phyloP scores from a whole-genome alignment of 2,888 invertebrate species.

The Chirona hameri region DNA sequence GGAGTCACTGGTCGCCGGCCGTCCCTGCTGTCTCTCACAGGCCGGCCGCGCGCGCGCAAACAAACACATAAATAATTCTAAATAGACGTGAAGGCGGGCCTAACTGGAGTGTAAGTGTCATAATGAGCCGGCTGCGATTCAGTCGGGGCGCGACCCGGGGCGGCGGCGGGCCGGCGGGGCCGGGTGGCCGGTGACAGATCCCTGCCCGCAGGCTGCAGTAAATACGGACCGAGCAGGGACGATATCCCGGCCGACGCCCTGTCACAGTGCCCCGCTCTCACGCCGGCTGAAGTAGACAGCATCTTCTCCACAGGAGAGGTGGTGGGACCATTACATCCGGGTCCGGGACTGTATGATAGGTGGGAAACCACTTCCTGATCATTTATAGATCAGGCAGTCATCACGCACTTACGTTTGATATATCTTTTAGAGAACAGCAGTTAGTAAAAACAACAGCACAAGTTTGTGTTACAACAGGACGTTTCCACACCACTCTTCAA shows the following conservation, averaged over 20 bases:
- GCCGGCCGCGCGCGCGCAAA: background rate
- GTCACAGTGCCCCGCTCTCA: background rate
- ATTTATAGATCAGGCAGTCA: too few relatives aligned
- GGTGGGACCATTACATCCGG: too few relatives aligned
- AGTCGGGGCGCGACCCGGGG: background rate
- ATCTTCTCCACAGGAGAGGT: too few relatives aligned
- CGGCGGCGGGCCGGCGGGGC: too few relatives aligned
- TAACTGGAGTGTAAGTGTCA: conserved; percentile 14
- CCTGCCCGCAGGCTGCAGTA: background rate
- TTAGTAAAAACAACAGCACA: too few relatives aligned
- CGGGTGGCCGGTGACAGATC: background rate
- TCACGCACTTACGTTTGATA: too few relatives aligned
- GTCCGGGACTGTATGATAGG: too few relatives aligned
- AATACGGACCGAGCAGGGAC: background rate
- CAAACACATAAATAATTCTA: conserved; percentile 27
- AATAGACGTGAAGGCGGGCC: background rate
- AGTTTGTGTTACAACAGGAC: too few relatives aligned
- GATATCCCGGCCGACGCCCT: background rate
- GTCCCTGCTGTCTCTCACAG: background rate
- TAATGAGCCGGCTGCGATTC: background rate
- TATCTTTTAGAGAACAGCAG: too few relatives aligned
- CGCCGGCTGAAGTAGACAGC: too few relatives aligned
- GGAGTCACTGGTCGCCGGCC: background rate
- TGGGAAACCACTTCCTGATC: too few relatives aligned
- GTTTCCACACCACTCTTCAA: too few relatives aligned